Evolutionary conservation across 2,113 vertebrate species (phyloP).

Genomic region (Cryptoleucopteryx plumbea): DNA sequence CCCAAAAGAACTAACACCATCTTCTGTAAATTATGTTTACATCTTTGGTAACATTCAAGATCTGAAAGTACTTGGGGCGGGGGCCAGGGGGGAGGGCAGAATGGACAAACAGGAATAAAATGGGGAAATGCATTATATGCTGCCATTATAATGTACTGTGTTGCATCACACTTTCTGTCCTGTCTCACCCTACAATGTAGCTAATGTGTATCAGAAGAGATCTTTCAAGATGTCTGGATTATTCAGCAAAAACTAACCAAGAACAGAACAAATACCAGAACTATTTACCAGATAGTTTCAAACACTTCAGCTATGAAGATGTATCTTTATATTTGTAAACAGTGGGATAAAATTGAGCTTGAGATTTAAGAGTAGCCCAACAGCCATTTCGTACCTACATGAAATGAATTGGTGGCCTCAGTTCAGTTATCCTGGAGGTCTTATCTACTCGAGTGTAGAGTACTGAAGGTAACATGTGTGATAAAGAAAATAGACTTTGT

Average conservation of each 20-base stretch:
- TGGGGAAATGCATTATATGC: neutral
- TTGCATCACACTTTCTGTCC: neutral
- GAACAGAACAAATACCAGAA: neutral
- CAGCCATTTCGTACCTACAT: neutral
- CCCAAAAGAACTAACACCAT: neutral
- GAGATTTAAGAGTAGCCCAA: neutral
- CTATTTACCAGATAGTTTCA: neutral
- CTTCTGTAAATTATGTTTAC: neutral
- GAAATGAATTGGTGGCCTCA: constrained; percentile 67
- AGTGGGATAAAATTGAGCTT: neutral
- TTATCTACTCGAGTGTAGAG: constrained; percentile 70
- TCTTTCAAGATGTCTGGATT: neutral
- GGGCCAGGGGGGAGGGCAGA: neutral
- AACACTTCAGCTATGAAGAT: neutral
- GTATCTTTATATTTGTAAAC: neutral
- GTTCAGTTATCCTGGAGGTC: constrained; percentile 81
- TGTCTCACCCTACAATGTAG: neutral
- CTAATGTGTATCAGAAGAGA: neutral
- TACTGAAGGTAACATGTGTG: constrained; percentile 77
- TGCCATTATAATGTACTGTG: neutral
- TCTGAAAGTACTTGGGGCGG: neutral
- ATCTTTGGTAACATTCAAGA: neutral
- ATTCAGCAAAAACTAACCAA: neutral
- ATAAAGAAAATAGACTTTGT: constrained; percentile 54
- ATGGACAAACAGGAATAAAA: neutral